Percentiles rank a stretch among this genome's conserved stretches.
Conservation (phyloP, 2,113 vertebrate species). For the Vireo altiloquus region DNA sequence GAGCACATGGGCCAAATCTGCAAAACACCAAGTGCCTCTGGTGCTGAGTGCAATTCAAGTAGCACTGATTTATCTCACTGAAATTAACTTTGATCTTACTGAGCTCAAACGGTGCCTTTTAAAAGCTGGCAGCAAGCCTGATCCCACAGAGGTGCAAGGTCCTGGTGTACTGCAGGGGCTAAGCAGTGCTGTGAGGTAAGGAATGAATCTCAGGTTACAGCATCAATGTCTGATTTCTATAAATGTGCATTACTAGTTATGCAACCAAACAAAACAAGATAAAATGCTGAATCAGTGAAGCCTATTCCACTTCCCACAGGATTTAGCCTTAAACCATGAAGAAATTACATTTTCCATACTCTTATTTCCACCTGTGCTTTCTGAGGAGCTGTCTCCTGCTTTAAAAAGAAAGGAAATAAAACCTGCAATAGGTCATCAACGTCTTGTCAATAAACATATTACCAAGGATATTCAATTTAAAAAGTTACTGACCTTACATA, state of each 20-base stretch:
- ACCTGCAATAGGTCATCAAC: neutral
- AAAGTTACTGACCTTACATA: conserved; percentile 18
- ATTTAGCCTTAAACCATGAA: neutral
- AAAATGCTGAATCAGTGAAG: neutral
- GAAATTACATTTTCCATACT: neutral
- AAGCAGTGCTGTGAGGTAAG: neutral
- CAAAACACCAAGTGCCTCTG: neutral
- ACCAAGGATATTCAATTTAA: neutral
- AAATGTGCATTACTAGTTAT: neutral
- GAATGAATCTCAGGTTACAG: neutral
- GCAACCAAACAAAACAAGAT: neutral
- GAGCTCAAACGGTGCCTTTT: neutral
- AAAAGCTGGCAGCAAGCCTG: neutral
- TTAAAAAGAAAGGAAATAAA: neutral
- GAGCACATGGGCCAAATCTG: neutral
- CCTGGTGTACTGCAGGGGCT: neutral
- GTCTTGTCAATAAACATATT: neutral
- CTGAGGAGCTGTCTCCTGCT: neutral
- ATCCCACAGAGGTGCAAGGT: neutral
- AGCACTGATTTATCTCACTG: neutral
- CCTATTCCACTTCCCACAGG: neutral
- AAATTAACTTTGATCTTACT: neutral
- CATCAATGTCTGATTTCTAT: neutral
- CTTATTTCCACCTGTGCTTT: neutral
- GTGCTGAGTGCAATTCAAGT: neutral